Evolutionary conservation across 30 jellyfish, hydroid and myxozoan species (phyloP).

Genomic region (Phacellophora camtschatica): DNA sequence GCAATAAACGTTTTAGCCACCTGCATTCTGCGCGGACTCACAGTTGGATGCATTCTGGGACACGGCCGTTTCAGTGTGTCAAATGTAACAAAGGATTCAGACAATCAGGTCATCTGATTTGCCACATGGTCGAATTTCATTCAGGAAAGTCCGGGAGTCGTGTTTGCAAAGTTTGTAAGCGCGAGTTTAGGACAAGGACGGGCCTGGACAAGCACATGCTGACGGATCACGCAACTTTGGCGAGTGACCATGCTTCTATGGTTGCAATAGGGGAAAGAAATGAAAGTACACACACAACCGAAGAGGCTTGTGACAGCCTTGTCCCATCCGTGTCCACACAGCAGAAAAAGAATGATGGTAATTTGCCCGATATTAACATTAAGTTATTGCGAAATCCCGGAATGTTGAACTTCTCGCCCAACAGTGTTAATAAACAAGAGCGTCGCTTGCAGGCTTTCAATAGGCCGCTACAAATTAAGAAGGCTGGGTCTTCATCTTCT

Average conservation of each 20-base stretch:
- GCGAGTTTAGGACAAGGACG: neutral
- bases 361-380: no score
- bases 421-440: no score
- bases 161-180: neutral
- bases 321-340: no score
- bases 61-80: neutral
- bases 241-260: neutral
- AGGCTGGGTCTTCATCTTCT: no score
- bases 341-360: no score
- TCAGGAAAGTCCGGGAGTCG: neutral
- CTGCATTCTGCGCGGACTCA: slow-evolving; percentile 7
- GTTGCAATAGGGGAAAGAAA: neutral
- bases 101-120: slow-evolving; percentile 18
- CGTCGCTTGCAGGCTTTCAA: no score
- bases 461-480: no score
- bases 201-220: neutral
- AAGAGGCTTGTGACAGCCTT: no score
- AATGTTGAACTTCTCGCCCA: no score
- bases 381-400: no score
- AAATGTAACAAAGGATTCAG: neutral
- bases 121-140: slow-evolving; percentile 8
- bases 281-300: neutral
- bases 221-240: neutral
- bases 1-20: neutral
- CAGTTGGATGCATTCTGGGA: slow-evolving; percentile 26